Evolutionary conservation across 2,888 invertebrate species (phyloP).

Genomic region (Rutpela maculata): DNA sequence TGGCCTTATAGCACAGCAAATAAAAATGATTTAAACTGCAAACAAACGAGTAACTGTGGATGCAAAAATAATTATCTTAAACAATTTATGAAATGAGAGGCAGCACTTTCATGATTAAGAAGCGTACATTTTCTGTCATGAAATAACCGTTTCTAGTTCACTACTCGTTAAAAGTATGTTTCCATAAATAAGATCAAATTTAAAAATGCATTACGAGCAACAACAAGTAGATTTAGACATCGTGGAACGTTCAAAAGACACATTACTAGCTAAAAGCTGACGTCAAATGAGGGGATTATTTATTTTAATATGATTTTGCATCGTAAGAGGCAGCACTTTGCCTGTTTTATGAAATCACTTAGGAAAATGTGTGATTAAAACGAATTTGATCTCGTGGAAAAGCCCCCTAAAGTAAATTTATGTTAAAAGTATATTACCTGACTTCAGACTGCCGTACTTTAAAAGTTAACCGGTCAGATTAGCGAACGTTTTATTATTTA

Average conservation of each 20-base stretch:
- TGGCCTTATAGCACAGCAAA: too few relatives aligned
- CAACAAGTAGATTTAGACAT: slow-evolving; percentile 57
- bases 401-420: slow-evolving; percentile 68
- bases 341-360: slow-evolving; percentile 68
- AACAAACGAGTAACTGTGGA: background rate
- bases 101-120: slow-evolving; percentile 26
- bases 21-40: too few relatives aligned
- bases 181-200: slow-evolving; percentile 54
- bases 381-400: slow-evolving; percentile 72
- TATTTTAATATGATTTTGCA: slow-evolving; percentile 69
- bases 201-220: slow-evolving; percentile 51
- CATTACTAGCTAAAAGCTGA: slow-evolving; percentile 65
- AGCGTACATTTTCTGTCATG: background rate
- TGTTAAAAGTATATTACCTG: slow-evolving; percentile 68
- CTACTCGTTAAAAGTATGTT: slow-evolving; percentile 50
- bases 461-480: slow-evolving; percentile 68
- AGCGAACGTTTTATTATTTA: slow-evolving; percentile 62
- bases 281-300: slow-evolving; percentile 68
- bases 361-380: slow-evolving; percentile 71
- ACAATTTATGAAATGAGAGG: background rate
- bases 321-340: slow-evolving; percentile 67
- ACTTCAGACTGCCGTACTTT: slow-evolving; percentile 62
- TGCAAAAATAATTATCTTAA: background rate
- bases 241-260: slow-evolving; percentile 59
- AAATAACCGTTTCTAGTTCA: slow-evolving; percentile 15